A percentile compares a stretch with the other conserved stretches of the same genome.
These are phyloP conservation scores for Papilio helenus DNA, from an alignment of 1,140 invertebrate genomes.

Conservation along the genomic window DNA sequence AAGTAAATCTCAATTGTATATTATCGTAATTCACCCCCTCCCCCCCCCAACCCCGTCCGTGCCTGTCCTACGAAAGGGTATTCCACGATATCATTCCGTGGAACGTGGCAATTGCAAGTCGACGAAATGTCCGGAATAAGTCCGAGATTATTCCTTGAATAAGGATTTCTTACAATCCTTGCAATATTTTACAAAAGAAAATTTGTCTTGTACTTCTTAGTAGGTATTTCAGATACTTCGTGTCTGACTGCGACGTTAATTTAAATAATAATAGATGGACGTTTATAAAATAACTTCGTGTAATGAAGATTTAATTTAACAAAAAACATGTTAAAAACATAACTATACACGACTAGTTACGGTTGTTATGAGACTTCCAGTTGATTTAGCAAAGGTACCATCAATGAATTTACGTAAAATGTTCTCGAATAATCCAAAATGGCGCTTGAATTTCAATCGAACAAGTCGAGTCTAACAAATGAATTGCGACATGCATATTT, in stretches of 20 bases:
- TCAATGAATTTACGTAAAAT: neutral
- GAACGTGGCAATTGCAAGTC: slow-evolving; percentile 29
- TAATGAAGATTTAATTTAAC: no score
- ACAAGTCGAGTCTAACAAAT: slow-evolving; percentile 23
- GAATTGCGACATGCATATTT: slow-evolving; percentile 23
- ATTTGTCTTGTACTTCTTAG: neutral
- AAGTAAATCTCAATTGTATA: slow-evolving; percentile 4
- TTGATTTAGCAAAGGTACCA: neutral
- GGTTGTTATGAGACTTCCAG: no score
- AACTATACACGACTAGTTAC: neutral
- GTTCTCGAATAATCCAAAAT: slow-evolving; percentile 18
- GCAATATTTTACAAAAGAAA: slow-evolving; percentile 17
- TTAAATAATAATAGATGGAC: neutral
- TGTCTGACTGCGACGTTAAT: neutral
- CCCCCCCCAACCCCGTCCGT: neutral
- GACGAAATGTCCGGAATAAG: slow-evolving; percentile 27
- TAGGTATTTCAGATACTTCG: neutral
- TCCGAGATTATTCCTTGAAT: slow-evolving; percentile 32
- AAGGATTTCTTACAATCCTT: slow-evolving; percentile 23
- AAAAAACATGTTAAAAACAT: no score
- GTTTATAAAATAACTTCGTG: neutral
- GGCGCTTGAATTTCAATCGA: slow-evolving; percentile 13
- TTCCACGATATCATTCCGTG: slow-evolving; percentile 18
- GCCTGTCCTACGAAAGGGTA: slow-evolving; percentile 26
- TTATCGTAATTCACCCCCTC: slow-evolving; percentile 11